Conservation (phyloP, 2,797 vertebrate genomes). For the Cygnus olor region DNA sequence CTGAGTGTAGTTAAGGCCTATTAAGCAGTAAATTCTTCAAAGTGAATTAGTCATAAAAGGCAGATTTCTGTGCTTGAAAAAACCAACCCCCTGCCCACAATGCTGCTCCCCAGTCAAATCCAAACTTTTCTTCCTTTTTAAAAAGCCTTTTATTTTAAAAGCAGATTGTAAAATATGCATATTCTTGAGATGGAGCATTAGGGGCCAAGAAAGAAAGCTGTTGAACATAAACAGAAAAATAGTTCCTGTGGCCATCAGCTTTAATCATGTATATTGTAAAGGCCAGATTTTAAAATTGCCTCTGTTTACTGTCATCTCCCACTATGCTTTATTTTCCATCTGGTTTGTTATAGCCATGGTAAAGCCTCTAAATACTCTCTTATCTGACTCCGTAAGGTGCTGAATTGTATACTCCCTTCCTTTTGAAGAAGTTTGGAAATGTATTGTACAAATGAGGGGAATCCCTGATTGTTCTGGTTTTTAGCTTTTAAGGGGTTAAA, state of each 20-base stretch:
- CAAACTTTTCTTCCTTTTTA: not conserved
- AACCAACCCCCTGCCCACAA: not conserved
- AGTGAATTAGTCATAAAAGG: not conserved
- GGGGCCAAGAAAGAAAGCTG: constrained; percentile 20
- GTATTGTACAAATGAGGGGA: not conserved
- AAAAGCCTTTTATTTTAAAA: constrained; percentile 26
- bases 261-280: constrained; percentile 12
- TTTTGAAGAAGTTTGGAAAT: constrained; percentile 10
- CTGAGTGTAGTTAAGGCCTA: constrained; percentile 17
- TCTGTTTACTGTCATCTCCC: constrained; percentile 64
- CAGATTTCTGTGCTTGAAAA: not conserved
- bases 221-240: constrained; percentile 25
- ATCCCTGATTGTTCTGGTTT: not conserved
- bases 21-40: constrained; percentile 24
- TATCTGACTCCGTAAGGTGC: constrained; percentile 18
- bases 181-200: not conserved
- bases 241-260: constrained; percentile 42
- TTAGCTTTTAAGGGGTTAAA: constrained; percentile 34
- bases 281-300: constrained; percentile 53
- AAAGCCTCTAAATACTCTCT: constrained; percentile 36
- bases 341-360: not conserved
- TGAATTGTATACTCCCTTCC: constrained; percentile 2
- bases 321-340: constrained; percentile 69
- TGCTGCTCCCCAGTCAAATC: not conserved
- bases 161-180: not conserved